Evolutionary conservation across 1,140 invertebrate species (phyloP).

Genomic region (Zaprionus capensis): DNA sequence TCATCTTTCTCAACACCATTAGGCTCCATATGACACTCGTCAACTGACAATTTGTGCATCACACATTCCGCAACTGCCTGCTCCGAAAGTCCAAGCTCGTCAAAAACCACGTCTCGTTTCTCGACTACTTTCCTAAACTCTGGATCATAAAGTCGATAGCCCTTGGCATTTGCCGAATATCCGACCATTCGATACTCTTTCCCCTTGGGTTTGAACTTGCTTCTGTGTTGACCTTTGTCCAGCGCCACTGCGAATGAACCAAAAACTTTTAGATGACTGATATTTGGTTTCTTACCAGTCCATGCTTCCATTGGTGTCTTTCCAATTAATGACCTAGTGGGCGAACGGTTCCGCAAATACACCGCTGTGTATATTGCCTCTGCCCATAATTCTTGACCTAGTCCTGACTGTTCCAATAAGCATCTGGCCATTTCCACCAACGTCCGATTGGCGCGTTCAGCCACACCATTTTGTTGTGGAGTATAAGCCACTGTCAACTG

Average conservation of each 20-base stretch:
- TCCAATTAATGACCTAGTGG: background rate
- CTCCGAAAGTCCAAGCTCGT: too few relatives aligned
- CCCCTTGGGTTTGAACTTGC: background rate
- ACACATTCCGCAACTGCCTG: too few relatives aligned
- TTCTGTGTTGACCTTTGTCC: slow-evolving; percentile 2
- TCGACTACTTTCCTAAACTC: background rate
- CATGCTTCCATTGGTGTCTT: slow-evolving; percentile 15
- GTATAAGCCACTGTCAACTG: slow-evolving; percentile 12
- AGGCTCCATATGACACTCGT: too few relatives aligned
- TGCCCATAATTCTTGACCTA: too few relatives aligned
- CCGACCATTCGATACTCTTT: slow-evolving; percentile 30
- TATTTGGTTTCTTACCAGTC: slow-evolving; percentile 23
- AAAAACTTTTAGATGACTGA: slow-evolving; percentile 30
- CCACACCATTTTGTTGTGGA: slow-evolving; percentile 19
- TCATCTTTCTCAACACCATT: too few relatives aligned
- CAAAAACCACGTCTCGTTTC: background rate
- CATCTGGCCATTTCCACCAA: slow-evolving; percentile 14
- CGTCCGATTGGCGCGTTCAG: background rate
- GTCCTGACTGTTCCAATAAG: too few relatives aligned
- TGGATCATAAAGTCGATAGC: background rate
- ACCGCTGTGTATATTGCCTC: background rate
- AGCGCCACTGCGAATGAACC: slow-evolving; percentile 20
- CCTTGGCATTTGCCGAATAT: slow-evolving; percentile 8
- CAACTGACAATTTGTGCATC: too few relatives aligned
- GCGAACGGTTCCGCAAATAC: slow-evolving; percentile 2